Conservation (phyloP, 1,140 invertebrate genomes). For the Hyles vespertilio region DNA sequence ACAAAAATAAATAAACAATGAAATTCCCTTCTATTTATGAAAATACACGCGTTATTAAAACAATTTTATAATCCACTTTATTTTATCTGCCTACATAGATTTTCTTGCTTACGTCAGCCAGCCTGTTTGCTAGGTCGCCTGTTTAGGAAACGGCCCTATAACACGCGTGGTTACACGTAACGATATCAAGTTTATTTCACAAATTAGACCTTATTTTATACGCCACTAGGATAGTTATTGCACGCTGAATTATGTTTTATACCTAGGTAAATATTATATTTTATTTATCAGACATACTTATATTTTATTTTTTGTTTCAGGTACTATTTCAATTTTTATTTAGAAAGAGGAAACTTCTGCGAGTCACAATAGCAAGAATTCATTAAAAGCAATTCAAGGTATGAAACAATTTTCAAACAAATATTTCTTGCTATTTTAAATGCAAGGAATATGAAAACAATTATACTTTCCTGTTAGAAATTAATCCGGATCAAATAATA, state of each 20-base stretch:
- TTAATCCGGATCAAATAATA: too few species aligned
- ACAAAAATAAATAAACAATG: too few species aligned
- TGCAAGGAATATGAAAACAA: too few species aligned
- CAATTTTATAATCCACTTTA: too few species aligned
- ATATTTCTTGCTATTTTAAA: too few species aligned
- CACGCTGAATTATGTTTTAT: not conserved
- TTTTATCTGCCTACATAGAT: not conserved
- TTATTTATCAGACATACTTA: slow-evolving; percentile 4
- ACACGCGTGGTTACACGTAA: slow-evolving; percentile 23
- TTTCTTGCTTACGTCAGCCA: slow-evolving; percentile 11
- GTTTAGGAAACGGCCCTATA: slow-evolving; percentile 28
- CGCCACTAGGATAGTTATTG: not conserved
- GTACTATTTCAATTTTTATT: slow-evolving; percentile 22
- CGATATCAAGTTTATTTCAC: slow-evolving; percentile 6
- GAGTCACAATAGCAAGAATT: too few species aligned
- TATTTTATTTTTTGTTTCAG: slow-evolving; percentile 37
- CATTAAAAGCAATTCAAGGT: too few species aligned
- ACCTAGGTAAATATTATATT: not conserved
- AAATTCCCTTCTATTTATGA: too few species aligned
- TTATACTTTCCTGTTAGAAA: too few species aligned
- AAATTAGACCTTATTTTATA: slow-evolving; percentile 1
- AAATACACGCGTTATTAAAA: too few species aligned
- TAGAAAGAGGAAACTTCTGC: too few species aligned
- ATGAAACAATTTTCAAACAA: too few species aligned
- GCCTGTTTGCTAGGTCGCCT: slow-evolving; percentile 29